Conservation (phyloP, 2,797 vertebrate genomes). For the Erethizon dorsatum region DNA sequence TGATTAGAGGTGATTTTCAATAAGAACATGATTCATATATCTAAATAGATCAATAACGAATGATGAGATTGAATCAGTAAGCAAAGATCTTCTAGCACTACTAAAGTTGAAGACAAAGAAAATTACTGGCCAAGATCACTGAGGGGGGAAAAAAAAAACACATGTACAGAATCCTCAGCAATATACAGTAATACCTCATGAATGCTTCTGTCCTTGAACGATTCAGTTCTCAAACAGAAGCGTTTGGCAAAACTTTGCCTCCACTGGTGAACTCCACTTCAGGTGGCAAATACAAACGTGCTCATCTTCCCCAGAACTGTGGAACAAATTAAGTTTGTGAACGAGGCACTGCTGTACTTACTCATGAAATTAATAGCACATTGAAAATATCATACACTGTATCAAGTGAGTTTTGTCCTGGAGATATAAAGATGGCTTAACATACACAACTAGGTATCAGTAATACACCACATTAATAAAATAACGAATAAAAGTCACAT, state of each 20-base stretch:
- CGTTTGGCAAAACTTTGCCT: not conserved
- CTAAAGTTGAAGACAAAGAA: not conserved
- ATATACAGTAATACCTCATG: not conserved
- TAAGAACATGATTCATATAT: not conserved
- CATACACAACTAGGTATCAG: not conserved
- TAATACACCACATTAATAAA: not conserved
- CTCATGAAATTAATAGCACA: not conserved
- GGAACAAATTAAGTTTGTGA: not conserved
- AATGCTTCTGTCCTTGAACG: not conserved
- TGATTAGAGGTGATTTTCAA: constrained; percentile 3
- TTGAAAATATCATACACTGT: not conserved
- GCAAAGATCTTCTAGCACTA: not conserved
- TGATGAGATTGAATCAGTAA: not conserved
- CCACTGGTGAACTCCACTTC: not conserved
- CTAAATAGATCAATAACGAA: not conserved
- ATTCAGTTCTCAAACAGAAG: not conserved
- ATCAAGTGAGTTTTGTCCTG: not conserved
- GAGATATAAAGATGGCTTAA: not conserved
- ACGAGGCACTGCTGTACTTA: not conserved
- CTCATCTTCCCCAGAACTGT: not conserved
- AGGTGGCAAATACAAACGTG: too few relatives aligned
- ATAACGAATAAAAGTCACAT: not conserved
- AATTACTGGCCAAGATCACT: not conserved
- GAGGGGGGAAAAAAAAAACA: not conserved
- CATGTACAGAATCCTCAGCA: not conserved